Conservation (phyloP, 2,888 invertebrate species). For the Geophilus truncorum region DNA sequence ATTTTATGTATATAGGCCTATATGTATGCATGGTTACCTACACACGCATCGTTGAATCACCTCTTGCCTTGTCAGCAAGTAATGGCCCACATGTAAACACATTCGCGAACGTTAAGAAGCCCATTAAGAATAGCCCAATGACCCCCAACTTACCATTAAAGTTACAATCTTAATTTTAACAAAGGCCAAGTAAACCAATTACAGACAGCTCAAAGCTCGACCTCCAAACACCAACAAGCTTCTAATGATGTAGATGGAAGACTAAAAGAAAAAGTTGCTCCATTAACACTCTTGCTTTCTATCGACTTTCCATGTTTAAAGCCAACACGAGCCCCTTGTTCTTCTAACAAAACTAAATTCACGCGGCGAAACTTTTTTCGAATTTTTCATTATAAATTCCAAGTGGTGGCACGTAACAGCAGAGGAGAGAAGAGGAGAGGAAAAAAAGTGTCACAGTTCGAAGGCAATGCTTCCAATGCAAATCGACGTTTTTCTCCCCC, state of each 20-base stretch:
- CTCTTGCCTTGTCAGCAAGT: constrained; percentile 22
- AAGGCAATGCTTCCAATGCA: constrained; percentile 13
- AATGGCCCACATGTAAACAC: constrained; percentile 27
- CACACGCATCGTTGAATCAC: constrained; percentile 6
- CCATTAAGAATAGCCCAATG: constrained; percentile 27
- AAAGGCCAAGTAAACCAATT: constrained; percentile 25
- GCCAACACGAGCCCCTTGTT: background rate
- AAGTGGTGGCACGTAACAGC: background rate
- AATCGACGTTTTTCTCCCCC: background rate
- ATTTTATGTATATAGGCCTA: background rate
- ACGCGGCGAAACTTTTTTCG: background rate
- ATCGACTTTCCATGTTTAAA: background rate
- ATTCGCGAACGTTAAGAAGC: constrained; percentile 20
- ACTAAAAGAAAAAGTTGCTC: background rate
- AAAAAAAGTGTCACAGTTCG: constrained; percentile 19
- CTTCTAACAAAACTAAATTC: background rate
- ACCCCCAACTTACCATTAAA: constrained; percentile 25
- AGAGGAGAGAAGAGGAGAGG: background rate
- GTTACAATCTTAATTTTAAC: constrained; percentile 27
- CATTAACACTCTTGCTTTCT: constrained; percentile 7
- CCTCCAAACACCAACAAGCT: constrained; percentile 22
- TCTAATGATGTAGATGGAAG: constrained; percentile 22
- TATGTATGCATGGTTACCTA: background rate
- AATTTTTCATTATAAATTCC: background rate
- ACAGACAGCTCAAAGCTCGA: constrained; percentile 19